Conservation (phyloP, 2,797 vertebrate genomes). For the Danio jaintianensis region DNA sequence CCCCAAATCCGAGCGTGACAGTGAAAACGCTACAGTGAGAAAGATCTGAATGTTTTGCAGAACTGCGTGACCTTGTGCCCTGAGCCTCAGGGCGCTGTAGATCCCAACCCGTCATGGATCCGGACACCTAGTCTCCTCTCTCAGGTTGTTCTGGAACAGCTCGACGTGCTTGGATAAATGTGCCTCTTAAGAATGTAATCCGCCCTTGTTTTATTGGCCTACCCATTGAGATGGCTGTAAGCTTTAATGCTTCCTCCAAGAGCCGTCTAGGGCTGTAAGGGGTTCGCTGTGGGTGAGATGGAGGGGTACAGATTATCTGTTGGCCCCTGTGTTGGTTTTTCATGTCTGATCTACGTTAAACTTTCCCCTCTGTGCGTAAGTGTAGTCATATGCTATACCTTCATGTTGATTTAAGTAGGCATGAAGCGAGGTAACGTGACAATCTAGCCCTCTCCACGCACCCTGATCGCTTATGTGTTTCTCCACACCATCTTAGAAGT, state of each 20-base stretch:
- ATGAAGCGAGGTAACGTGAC: slow-evolving; percentile 18
- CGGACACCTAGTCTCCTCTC: slow-evolving; percentile 28
- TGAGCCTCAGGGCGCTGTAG: slow-evolving; percentile 2
- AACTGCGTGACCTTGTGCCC: slow-evolving; percentile 31
- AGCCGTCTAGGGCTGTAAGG: slow-evolving; percentile 50
- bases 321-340: slow-evolving; percentile 13
- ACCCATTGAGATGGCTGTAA: slow-evolving; percentile 54
- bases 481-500: slow-evolving; percentile 20
- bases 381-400: slow-evolving; percentile 22
- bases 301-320: slow-evolving; percentile 30
- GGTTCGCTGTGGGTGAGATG: slow-evolving; percentile 28
- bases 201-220: slow-evolving; percentile 55
- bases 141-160: slow-evolving; percentile 35
- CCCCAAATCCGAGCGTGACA: slow-evolving; percentile 35
- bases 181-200: slow-evolving; percentile 58
- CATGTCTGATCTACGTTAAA: slow-evolving; percentile 25
- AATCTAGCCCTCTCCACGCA: slow-evolving; percentile 21
- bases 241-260: slow-evolving; percentile 61
- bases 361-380: slow-evolving; percentile 6
- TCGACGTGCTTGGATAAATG: slow-evolving; percentile 49
- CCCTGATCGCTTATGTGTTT: slow-evolving; percentile 28
- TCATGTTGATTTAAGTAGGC: slow-evolving; percentile 14
- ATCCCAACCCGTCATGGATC: slow-evolving; percentile 1
- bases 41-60: slow-evolving; percentile 42
- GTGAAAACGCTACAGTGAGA: slow-evolving; percentile 27